Evolutionary conservation across 92 coral and sea anemone genomes (phyloP).

Genomic region (Umimayanthus kanabou): DNA sequence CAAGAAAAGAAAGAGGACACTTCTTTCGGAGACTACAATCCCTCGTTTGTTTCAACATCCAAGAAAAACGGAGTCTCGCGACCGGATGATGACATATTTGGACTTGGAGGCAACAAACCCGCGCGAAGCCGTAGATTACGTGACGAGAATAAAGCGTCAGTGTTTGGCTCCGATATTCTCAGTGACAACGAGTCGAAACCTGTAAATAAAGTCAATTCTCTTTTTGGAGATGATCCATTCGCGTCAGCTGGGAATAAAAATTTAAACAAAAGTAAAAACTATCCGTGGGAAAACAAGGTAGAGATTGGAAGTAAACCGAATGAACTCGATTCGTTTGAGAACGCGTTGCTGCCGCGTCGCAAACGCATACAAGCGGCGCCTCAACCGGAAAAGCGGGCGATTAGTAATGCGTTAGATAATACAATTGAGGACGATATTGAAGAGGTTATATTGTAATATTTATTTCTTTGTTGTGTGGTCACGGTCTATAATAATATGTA

Average conservation of each 20-base stretch:
- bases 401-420: conserved; percentile 72
- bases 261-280: conserved; percentile 43
- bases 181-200: conserved; percentile 55
- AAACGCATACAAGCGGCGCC: conserved; percentile 60
- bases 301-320: conserved; percentile 37
- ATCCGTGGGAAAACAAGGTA: conserved; percentile 84
- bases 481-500: background rate
- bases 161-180: conserved; percentile 78
- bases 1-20: conserved; percentile 48
- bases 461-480: background rate
- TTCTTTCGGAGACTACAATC: conserved; percentile 67
- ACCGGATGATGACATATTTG: conserved; percentile 50
- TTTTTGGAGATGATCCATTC: conserved; percentile 60
- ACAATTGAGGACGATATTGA: conserved; percentile 89
- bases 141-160: conserved; percentile 44
- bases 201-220: conserved; percentile 44
- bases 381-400: conserved; percentile 73
- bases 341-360: conserved; percentile 70
- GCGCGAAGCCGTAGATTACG: conserved; percentile 61
- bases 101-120: conserved; percentile 36
- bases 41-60: conserved; percentile 57
- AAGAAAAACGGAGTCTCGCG: conserved; percentile 30
- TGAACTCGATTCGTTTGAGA: conserved; percentile 44
- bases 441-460: conserved; percentile 77
- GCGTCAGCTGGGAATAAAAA: conserved; percentile 35